Evolutionary conservation across 2,888 invertebrate genomes (phyloP).

Genomic region (Chalcosyrphus nemorum): DNA sequence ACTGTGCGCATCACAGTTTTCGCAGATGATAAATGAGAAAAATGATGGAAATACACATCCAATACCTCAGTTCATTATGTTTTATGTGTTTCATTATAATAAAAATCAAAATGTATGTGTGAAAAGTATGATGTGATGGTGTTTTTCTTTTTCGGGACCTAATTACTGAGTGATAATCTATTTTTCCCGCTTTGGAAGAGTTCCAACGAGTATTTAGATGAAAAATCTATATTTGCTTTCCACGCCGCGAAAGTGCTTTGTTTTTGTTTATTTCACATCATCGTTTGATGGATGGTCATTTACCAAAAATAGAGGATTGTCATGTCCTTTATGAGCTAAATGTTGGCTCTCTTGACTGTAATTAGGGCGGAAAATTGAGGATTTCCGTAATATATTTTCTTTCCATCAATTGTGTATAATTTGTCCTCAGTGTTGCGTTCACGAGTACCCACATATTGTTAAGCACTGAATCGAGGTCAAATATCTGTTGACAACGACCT

Average conservation of each 20-base stretch:
- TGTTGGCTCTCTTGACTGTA: background rate
- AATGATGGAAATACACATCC: slow-evolving; percentile 6
- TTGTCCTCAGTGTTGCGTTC: background rate
- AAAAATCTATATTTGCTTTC: slow-evolving; percentile 33
- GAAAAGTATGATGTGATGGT: slow-evolving; percentile 5
- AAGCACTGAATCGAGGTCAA: slow-evolving; percentile 7
- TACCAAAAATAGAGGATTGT: background rate
- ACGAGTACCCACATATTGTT: background rate
- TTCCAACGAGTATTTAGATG: slow-evolving; percentile 29
- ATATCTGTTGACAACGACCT: background rate
- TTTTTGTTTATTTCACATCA: slow-evolving; percentile 28
- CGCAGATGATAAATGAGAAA: background rate
- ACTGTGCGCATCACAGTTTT: slow-evolving; percentile 21
- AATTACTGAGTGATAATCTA: slow-evolving; percentile 32
- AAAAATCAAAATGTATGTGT: slow-evolving; percentile 30
- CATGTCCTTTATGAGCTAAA: background rate
- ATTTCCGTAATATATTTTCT: background rate
- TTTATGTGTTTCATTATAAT: background rate
- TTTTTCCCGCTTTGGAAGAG: slow-evolving; percentile 45
- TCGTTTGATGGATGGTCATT: background rate
- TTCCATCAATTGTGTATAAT: background rate
- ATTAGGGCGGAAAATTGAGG: background rate
- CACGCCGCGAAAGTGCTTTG: background rate
- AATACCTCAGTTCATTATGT: background rate
- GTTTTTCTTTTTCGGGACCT: slow-evolving; percentile 16